phyloP scores from a whole-genome alignment of 2,113 vertebrate species.

The Tachycineta bicolor region DNA sequence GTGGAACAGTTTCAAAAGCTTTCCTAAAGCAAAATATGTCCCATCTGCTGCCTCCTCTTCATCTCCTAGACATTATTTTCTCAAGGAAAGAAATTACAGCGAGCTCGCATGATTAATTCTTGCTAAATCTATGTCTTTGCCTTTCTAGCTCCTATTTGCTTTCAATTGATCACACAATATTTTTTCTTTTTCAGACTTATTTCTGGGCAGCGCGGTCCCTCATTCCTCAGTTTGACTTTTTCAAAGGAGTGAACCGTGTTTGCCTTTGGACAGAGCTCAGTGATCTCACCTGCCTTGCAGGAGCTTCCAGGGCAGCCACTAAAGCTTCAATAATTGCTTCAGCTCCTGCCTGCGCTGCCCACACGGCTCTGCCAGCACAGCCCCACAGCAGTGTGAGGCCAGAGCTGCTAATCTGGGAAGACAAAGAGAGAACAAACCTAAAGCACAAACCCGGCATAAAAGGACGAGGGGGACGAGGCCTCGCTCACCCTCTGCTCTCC shows the following conservation, averaged over 20 bases:
- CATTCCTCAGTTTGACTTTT: background rate
- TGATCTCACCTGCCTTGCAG: slow-evolving; percentile 21
- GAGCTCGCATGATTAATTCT: background rate
- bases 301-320: slow-evolving; percentile 16
- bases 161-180: background rate
- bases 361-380: background rate
- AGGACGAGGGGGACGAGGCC: background rate
- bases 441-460: background rate
- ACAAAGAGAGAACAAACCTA: background rate
- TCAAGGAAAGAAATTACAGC: slow-evolving; percentile 34
- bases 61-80: slow-evolving; percentile 54
- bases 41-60: slow-evolving; percentile 63
- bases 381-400: background rate
- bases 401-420: background rate
- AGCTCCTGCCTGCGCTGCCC: background rate
- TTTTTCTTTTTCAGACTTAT: background rate
- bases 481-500: background rate
- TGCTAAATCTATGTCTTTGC: background rate
- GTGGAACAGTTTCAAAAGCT: slow-evolving; percentile 69
- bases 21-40: slow-evolving; percentile 72
- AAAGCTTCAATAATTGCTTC: slow-evolving; percentile 21
- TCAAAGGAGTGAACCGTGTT: background rate
- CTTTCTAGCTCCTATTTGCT: background rate
- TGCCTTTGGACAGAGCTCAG: background rate
- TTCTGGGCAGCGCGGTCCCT: background rate